Percentiles rank a stretch among this genome's conserved stretches.
These are phyloP conservation scores for Creontiades dilutus DNA, from an alignment of 2,888 invertebrate genomes.

Conservation along the genomic window DNA sequence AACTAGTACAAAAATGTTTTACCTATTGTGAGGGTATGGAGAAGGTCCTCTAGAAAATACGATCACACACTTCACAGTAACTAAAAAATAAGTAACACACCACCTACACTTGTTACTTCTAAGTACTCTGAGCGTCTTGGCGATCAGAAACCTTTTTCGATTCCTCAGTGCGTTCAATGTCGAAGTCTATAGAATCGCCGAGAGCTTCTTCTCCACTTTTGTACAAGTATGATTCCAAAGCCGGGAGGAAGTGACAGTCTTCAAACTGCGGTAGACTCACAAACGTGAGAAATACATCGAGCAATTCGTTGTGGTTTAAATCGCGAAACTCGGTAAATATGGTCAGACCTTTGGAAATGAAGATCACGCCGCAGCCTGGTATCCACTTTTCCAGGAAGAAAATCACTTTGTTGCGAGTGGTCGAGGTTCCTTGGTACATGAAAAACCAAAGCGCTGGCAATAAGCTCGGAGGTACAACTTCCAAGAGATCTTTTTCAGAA, in stretches of 20 bases:
- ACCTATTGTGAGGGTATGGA: no score
- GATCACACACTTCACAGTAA: no score
- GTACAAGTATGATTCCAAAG: slow-evolving; percentile 58
- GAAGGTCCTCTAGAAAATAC: no score
- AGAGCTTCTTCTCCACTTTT: slow-evolving; percentile 28
- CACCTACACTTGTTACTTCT: no score
- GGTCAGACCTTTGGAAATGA: slow-evolving; percentile 65
- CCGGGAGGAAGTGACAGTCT: slow-evolving; percentile 65
- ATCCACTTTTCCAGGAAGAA: slow-evolving; percentile 72
- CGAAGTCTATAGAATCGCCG: neutral
- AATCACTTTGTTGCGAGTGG: slow-evolving; percentile 63
- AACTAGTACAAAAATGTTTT: no score
- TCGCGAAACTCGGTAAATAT: slow-evolving; percentile 72
- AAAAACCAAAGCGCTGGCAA: slow-evolving; percentile 73
- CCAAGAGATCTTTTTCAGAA: slow-evolving; percentile 68
- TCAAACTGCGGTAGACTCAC: slow-evolving; percentile 66
- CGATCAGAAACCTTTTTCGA: neutral
- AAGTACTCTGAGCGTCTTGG: neutral
- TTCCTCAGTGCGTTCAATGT: neutral
- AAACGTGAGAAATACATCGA: slow-evolving; percentile 72
- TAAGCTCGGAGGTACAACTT: slow-evolving; percentile 55
- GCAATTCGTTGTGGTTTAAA: slow-evolving; percentile 58
- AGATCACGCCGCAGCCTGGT: slow-evolving; percentile 71
- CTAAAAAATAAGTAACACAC: no score
- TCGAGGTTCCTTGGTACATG: slow-evolving; percentile 24